These are phyloP conservation scores for Epirrita christyi DNA, from an alignment of 2,888 invertebrate species.

Conservation along the genomic window DNA sequence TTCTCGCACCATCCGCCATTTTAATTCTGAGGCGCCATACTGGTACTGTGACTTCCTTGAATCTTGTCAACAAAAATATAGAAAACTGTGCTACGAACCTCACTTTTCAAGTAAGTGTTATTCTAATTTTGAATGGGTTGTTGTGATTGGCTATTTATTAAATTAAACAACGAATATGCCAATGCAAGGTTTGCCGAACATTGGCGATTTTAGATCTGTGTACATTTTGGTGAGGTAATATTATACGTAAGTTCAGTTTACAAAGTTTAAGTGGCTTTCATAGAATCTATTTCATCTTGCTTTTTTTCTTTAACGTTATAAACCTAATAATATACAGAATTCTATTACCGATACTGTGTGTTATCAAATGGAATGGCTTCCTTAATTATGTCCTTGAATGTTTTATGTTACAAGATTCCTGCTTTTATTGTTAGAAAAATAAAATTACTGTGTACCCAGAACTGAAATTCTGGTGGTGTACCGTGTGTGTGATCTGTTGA, in stretches of 20 bases:
- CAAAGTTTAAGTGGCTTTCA: too few species aligned
- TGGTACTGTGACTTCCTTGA: slow-evolving; percentile 59
- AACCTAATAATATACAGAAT: too few species aligned
- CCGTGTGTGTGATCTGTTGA: background rate
- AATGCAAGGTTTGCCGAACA: slow-evolving; percentile 44
- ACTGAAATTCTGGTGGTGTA: background rate
- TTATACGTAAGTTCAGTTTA: too few species aligned
- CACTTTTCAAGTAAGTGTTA: slow-evolving; percentile 29
- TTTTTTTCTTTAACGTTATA: too few species aligned
- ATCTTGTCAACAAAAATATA: slow-evolving; percentile 36
- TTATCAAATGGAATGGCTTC: too few species aligned
- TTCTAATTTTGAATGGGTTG: slow-evolving; percentile 8
- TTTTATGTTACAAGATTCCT: too few species aligned
- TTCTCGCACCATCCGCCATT: slow-evolving; percentile 55
- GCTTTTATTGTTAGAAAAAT: too few species aligned
- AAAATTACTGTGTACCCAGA: too few species aligned
- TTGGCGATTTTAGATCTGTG: slow-evolving; percentile 28
- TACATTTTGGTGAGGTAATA: too few species aligned
- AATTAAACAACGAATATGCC: slow-evolving; percentile 27
- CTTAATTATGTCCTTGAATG: too few species aligned
- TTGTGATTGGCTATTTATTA: slow-evolving; percentile 10
- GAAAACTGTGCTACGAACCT: slow-evolving; percentile 3
- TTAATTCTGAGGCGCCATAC: slow-evolving; percentile 59
- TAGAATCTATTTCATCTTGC: too few species aligned
- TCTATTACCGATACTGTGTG: too few species aligned